Percentiles rank a stretch among this genome's conserved stretches.
These are phyloP conservation scores for Enteromius anoplus DNA, from an alignment of 2,797 vertebrate genomes.

Conservation along the genomic window DNA sequence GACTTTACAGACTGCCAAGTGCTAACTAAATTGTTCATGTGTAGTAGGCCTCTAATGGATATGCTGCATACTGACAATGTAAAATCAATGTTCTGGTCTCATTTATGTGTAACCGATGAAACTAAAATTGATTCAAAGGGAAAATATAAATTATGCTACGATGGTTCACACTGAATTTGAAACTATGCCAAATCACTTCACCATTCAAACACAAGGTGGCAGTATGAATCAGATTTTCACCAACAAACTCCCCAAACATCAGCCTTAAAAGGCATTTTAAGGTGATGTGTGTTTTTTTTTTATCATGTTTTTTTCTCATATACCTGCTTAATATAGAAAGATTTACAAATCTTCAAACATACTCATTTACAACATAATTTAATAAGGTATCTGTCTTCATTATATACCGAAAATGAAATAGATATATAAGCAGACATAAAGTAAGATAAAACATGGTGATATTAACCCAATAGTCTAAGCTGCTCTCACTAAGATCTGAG, in stretches of 20 bases:
- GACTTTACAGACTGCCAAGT: not conserved
- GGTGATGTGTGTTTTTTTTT: not conserved
- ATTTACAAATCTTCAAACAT: not conserved
- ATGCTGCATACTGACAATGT: not conserved
- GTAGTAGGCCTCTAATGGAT: not conserved
- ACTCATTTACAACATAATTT: not conserved
- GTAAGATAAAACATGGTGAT: not conserved
- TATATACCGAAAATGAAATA: not conserved
- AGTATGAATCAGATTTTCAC: conserved; percentile 34
- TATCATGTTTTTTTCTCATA: not conserved
- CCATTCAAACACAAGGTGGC: conserved; percentile 58
- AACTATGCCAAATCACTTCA: not conserved
- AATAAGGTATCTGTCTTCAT: not conserved
- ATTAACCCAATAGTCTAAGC: not conserved
- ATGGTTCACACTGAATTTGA: conserved; percentile 16
- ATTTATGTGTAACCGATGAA: conserved; percentile 16
- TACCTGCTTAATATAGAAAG: not conserved
- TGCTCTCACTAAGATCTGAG: not conserved
- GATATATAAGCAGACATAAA: not conserved
- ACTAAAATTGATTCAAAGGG: conserved; percentile 21
- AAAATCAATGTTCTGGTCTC: conserved; percentile 13
- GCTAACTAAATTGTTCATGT: not conserved
- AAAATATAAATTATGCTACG: conserved; percentile 33
- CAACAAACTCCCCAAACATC: not conserved
- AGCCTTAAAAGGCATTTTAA: not conserved